A percentile compares a stretch with the other conserved stretches of the same genome.
These are phyloP conservation scores for Physeter macrocephalus DNA, from an alignment of 2,113 vertebrate species.

Conservation along the genomic window DNA sequence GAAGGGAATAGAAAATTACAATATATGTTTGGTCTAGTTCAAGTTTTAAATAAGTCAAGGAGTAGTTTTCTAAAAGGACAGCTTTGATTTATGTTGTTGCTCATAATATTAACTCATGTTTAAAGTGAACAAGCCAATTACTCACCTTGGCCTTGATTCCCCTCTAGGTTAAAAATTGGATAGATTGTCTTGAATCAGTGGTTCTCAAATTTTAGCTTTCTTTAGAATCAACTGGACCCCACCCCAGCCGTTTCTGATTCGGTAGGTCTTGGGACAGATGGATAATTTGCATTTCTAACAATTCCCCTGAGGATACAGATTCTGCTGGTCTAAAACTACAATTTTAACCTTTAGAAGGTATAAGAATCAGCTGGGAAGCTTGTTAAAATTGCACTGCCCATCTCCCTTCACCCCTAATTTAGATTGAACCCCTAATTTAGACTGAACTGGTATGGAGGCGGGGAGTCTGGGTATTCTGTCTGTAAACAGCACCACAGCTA, in stretches of 20 bases:
- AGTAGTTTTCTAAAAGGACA: neutral
- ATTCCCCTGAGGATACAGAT: neutral
- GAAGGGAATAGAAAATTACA: neutral
- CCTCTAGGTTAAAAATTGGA: neutral
- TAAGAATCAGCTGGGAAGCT: neutral
- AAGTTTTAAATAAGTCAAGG: constrained; percentile 16
- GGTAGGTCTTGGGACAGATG: neutral
- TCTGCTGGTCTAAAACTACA: neutral
- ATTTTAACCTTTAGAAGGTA: neutral
- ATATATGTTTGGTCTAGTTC: neutral
- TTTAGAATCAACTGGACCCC: neutral
- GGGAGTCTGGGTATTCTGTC: neutral
- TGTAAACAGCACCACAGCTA: neutral
- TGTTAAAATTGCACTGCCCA: neutral
- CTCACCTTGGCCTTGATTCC: neutral
- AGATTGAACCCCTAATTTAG: neutral
- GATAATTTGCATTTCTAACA: neutral
- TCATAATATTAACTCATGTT: neutral
- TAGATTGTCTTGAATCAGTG: neutral
- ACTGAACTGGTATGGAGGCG: neutral
- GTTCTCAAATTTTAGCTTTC: neutral
- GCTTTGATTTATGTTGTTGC: neutral
- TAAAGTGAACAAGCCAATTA: neutral
- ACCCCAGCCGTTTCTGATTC: neutral
- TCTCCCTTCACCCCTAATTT: neutral